A percentile compares a stretch with the other conserved stretches of the same genome.
phyloP scores from a whole-genome alignment of 2,113 vertebrate species.

The Axis porcinus region DNA sequence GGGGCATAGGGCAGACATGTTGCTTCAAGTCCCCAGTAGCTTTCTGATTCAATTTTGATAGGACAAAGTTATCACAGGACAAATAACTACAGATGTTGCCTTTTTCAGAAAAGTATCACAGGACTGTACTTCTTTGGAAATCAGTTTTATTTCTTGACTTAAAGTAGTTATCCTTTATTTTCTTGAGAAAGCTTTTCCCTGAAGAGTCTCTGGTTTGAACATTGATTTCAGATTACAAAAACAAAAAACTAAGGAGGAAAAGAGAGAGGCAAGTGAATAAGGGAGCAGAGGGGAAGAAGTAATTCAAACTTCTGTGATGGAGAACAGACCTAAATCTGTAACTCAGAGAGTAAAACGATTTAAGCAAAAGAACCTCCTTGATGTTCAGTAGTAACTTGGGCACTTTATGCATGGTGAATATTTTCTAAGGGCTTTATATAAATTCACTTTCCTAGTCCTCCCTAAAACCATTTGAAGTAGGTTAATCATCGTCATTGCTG shows the following conservation, averaged over 20 bases:
- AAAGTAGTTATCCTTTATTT: not conserved
- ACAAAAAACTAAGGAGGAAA: not conserved
- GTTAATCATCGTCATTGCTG: not conserved
- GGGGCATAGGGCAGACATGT: not conserved
- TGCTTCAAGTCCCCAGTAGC: not conserved
- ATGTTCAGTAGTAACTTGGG: not conserved
- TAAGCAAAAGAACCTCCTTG: not conserved
- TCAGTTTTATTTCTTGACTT: not conserved
- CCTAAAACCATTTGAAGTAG: not conserved
- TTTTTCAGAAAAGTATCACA: not conserved
- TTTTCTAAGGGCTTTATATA: not conserved
- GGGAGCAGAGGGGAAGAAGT: not conserved
- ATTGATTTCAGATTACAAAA: constrained; percentile 23
- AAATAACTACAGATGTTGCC: not conserved
- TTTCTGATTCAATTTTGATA: constrained; percentile 20
- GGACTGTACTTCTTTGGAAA: not conserved
- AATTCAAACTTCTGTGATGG: not conserved
- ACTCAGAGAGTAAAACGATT: not conserved
- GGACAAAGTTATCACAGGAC: not conserved
- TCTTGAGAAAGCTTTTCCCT: not conserved
- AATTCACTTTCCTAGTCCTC: not conserved
- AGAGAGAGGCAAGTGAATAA: not conserved
- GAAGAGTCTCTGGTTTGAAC: not conserved
- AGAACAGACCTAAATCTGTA: not conserved
- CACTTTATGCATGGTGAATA: not conserved